Base-by-base conservation (phyloP, 2,888 invertebrate species). In the Tetragonula carbonaria region DNA sequence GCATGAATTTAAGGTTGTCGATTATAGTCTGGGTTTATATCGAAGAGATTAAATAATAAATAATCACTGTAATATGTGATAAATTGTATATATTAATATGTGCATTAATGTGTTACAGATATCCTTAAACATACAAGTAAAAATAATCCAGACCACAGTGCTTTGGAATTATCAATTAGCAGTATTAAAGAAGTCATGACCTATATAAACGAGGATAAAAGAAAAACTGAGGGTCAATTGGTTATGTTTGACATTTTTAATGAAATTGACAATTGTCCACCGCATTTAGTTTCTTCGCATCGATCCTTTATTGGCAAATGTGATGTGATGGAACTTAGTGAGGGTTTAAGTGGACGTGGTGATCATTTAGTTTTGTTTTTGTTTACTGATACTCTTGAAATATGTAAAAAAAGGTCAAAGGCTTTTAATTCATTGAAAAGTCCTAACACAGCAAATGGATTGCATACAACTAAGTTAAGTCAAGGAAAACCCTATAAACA, bases 231-330 rank as follows among this genome's bases (percentile, higher is more conserved):
- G 95, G 98, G 98, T 21, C 98, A 99, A 95, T 96, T 99, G 94
- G 98, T 97, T 90, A 97, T 99, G 96, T 99, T 99, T 95, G 98
- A 99, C 95, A 98, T 99, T 88, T 98, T 99, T 95, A 98, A 99
- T 94, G 99, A 99, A 94, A 99, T 99, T 92, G 99, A 99, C 94
- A 98, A 98, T 95, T 99, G 99, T 95, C 99, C 99, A 87, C 97
- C 99, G 0, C 97, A 98, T 93, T 95, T 99, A 88, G 97, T 99
- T 63, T 99, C 98, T 13, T 98, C 99, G 11, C 98, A 99, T 95
- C 96, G 99, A 76, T 97, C 96, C 91, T 98, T 99, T 94, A 96
- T 99, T 81, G 96, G 97, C 51, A 97, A 97, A 92, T 97, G 98
- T 92, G 98, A 99, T 94, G 98, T 98, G 75, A 97, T 97, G 85